A percentile compares a stretch with the other conserved stretches of the same genome.
These are phyloP conservation scores for Pelusios castaneus DNA, from an alignment of 2,113 vertebrate species.

Conservation along the genomic window DNA sequence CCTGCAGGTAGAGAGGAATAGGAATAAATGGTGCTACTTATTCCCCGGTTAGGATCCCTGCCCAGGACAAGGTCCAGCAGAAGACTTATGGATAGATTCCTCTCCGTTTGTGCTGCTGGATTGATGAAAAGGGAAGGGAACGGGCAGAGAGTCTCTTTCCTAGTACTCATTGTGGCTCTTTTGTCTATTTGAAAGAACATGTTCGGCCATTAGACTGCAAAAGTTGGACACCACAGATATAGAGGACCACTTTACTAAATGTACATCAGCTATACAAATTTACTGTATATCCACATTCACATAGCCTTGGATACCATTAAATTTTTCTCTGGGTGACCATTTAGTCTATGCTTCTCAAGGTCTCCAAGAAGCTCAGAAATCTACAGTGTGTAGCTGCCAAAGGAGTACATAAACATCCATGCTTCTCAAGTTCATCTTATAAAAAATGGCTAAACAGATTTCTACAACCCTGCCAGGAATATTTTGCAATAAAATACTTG, in stretches of 20 bases:
- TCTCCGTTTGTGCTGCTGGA: neutral
- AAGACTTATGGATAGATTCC: neutral
- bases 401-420: neutral
- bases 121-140: neutral
- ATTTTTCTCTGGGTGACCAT: constrained; percentile 1
- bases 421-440: neutral
- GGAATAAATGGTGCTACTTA: neutral
- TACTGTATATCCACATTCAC: neutral
- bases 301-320: neutral
- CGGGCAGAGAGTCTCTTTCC: neutral
- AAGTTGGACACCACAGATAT: neutral
- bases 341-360: neutral
- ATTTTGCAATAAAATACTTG: neutral
- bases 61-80: neutral
- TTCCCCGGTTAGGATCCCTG: neutral
- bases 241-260: neutral
- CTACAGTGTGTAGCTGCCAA: neutral
- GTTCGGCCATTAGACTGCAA: neutral
- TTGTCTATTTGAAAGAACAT: neutral
- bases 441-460: neutral
- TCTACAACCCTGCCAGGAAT: constrained; percentile 26
- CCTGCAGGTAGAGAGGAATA: neutral
- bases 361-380: neutral
- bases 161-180: neutral
- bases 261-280: neutral